Evolutionary conservation across 2,113 vertebrate genomes (phyloP), one percentile per base, ranked within the genome.

Genomic region (Hirundichthys speculiger): DNA sequence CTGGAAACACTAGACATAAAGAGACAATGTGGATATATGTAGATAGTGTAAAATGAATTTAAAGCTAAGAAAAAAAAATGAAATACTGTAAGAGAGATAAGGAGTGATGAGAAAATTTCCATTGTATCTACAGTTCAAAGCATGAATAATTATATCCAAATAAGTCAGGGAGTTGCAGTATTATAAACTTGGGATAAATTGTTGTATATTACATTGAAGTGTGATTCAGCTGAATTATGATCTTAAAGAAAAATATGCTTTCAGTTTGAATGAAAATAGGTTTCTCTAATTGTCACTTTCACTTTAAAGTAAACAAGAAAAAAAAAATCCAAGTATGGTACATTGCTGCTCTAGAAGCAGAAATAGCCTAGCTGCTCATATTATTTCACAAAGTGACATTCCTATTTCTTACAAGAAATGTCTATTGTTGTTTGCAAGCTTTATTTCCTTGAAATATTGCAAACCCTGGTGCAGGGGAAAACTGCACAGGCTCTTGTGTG

Each of bases 361-460:
- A 73, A 64, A 66, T 27, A 19, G 27, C 38, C 25, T 5, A 2
- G 2, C 38, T 53, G 48, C 63, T 55, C 12, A 6, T 57, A 57
- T 69, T 67, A 42, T 70, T 75, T 34, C 47, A 78, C 77, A 75
- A 16, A 60, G 52, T 68, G 63, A 51, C 78, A 64, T 60, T 69
- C 19, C 58, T 19, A 80, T 74, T 73, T 60, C 56, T 79, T 64
- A 64, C 54, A 66, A 25, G 49, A 16, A 67, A 60, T 66, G 69
- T 75, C 76, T 79, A 20, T 71, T 78, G 19, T 77, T 71, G 69
- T 84, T 80, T 81, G 54, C 51, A 13, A 63, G 59, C 73, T 63
- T 84, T 80, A 63, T 80, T 84, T 74, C 55, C 63, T 51, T 84
- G 73, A 89, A 80, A 87, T 79, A 89, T 85, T 59, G 42, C 82